phyloP scores from a whole-genome alignment of 2,797 vertebrate species.

The Syngnathus acus region DNA sequence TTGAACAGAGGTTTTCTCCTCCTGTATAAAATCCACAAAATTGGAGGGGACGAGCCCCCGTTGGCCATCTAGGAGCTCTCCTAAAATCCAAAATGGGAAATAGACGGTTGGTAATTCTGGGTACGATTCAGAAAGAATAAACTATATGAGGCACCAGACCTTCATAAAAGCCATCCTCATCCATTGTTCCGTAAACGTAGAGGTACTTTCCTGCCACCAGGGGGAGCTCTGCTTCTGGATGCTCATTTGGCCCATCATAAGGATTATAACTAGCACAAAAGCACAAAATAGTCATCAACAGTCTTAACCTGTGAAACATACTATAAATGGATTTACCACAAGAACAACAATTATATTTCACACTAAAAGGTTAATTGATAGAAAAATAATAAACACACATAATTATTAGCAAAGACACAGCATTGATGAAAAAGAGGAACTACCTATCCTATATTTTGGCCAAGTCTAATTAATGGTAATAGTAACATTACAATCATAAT shows the following conservation, averaged over 20 bases:
- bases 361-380: slow-evolving; percentile 53
- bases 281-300: slow-evolving; percentile 11
- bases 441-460: background rate
- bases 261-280: slow-evolving; percentile 86
- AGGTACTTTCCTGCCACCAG: slow-evolving; percentile 96
- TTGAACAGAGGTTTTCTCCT: slow-evolving; percentile 68
- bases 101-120: background rate
- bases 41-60: slow-evolving; percentile 95
- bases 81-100: slow-evolving; percentile 54
- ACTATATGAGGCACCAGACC: slow-evolving; percentile 58
- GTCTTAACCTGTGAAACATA: slow-evolving; percentile 24
- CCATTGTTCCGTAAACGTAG: slow-evolving; percentile 96
- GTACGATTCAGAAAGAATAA: background rate
- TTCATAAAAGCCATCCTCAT: slow-evolving; percentile 98
- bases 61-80: slow-evolving; percentile 92
- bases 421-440: background rate
- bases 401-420: slow-evolving; percentile 35
- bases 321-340: slow-evolving; percentile 34
- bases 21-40: slow-evolving; percentile 93
- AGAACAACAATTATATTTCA: slow-evolving; percentile 50
- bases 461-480: background rate
- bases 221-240: slow-evolving; percentile 96
- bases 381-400: slow-evolving; percentile 33
- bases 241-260: slow-evolving; percentile 95
- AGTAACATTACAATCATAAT: background rate